Evolutionary conservation across 2,113 vertebrate genomes (phyloP).

Genomic region (Channa maculata): DNA sequence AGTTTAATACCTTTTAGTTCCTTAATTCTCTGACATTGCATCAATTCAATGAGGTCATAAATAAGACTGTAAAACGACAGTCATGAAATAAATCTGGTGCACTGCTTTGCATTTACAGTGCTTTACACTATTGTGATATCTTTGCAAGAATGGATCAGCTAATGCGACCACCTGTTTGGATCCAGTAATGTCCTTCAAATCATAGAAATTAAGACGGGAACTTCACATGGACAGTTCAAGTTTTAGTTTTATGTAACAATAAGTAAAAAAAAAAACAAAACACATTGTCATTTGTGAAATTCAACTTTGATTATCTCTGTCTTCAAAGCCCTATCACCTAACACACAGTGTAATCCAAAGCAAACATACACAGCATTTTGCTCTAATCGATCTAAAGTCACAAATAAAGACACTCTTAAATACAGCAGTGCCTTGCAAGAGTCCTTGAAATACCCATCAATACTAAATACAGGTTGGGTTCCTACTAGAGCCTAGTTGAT

Average conservation of each 20-base stretch:
- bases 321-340: constrained; percentile 50
- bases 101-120: constrained; percentile 57
- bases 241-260: constrained; percentile 43
- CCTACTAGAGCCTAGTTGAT: constrained; percentile 26
- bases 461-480: constrained; percentile 32
- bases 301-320: constrained; percentile 63
- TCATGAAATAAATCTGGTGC: constrained; percentile 30
- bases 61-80: constrained; percentile 17
- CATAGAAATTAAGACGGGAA: constrained; percentile 14
- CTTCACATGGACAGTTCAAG: constrained; percentile 46
- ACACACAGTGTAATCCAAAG: constrained; percentile 54
- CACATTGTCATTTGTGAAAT: constrained; percentile 48
- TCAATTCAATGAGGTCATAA: not conserved
- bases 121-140: constrained; percentile 51
- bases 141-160: constrained; percentile 39
- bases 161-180: constrained; percentile 33
- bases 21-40: constrained; percentile 11
- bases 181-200: constrained; percentile 40
- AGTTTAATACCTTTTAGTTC: constrained; percentile 16
- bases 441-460: constrained; percentile 35
- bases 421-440: constrained; percentile 22
- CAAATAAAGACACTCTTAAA: constrained; percentile 42
- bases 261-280: constrained; percentile 49
- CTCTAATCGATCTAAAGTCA: constrained; percentile 30
- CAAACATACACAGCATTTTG: constrained; percentile 41